phyloP scores from a whole-genome alignment of 2,113 vertebrate genomes.

The Calypte anna region DNA sequence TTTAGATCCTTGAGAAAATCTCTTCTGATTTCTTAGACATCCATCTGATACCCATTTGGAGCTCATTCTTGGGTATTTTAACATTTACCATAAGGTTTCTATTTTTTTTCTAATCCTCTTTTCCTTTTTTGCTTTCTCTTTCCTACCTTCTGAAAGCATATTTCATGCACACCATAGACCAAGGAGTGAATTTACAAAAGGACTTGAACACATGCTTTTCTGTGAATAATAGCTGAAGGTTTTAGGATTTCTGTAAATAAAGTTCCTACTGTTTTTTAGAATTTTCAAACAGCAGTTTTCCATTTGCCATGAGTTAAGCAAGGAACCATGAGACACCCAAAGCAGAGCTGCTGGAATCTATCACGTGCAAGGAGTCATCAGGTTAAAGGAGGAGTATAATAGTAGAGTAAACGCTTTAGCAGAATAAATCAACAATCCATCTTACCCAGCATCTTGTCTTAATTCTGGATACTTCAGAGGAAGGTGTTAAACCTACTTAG shows the following conservation, averaged over 20 bases:
- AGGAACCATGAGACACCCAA: not conserved
- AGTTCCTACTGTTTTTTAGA: not conserved
- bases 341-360: not conserved
- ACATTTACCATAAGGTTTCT: not conserved
- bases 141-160: not conserved
- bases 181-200: not conserved
- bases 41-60: not conserved
- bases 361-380: not conserved
- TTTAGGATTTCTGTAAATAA: not conserved
- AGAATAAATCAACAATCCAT: not conserved
- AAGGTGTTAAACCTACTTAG: slow-evolving; percentile 24
- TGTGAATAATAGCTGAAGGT: not conserved
- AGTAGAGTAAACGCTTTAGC: not conserved
- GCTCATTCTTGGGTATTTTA: not conserved
- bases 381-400: not conserved
- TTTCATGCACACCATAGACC: not conserved
- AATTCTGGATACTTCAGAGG: slow-evolving; percentile 23
- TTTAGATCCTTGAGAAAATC: not conserved
- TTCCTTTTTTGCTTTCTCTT: not conserved
- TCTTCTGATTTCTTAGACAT: not conserved
- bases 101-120: accelerated
- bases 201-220: not conserved
- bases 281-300: not conserved
- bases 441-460: slow-evolving; percentile 18
- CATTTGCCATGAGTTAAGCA: not conserved